Conservation (phyloP, 2,113 vertebrate genomes). For the Saimiri boliviensis region DNA sequence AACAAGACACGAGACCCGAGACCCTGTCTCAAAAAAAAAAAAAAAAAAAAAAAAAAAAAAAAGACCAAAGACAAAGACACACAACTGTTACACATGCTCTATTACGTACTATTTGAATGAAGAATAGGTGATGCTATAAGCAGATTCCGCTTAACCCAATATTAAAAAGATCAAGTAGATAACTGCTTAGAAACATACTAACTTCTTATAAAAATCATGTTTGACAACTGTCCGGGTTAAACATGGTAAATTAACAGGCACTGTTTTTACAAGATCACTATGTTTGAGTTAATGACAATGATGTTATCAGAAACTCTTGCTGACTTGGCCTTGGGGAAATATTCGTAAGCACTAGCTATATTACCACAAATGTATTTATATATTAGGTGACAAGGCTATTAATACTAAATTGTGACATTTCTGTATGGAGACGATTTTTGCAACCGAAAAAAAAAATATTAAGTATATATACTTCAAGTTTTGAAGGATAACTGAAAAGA, state of each 20-base stretch:
- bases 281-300: not conserved
- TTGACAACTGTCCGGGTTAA: not conserved
- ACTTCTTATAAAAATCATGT: not conserved
- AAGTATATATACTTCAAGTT: not conserved
- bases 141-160: not conserved
- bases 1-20: too few species aligned
- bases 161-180: not conserved
- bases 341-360: not conserved
- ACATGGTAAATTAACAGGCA: not conserved
- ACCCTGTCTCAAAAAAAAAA: too few species aligned
- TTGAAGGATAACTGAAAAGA: not conserved
- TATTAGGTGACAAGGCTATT: not conserved
- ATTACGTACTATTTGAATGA: not conserved
- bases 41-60: too few species aligned
- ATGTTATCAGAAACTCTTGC: too few species aligned
- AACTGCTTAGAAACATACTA: not conserved
- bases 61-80: too few species aligned
- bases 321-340: not conserved
- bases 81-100: rapidly evolving
- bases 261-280: not conserved
- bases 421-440: not conserved
- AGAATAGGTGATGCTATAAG: not conserved
- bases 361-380: not conserved
- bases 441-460: not conserved
- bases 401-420: not conserved